phyloP scores from a whole-genome alignment of 1,140 invertebrate genomes.

The Mizuhopecten yessoensis region DNA sequence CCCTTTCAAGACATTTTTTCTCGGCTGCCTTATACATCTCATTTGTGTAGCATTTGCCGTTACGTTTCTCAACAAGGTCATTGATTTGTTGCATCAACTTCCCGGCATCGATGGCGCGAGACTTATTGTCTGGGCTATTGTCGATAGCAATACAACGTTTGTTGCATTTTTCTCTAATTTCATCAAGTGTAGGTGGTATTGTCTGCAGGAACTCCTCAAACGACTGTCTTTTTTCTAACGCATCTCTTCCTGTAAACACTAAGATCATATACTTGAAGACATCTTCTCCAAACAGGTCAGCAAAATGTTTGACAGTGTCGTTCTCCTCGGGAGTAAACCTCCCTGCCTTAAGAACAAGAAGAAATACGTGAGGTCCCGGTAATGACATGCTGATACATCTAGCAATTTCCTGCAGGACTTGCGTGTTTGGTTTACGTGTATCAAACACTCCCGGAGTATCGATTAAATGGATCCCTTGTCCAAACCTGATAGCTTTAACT shows the following conservation, averaged over 20 bases:
- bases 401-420: neutral
- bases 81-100: neutral
- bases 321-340: slow-evolving; percentile 49
- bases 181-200: neutral
- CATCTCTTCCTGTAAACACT: neutral
- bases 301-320: neutral
- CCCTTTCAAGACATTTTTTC: neutral
- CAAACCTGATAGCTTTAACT: neutral
- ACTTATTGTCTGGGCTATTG: neutral
- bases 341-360: neutral
- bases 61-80: neutral
- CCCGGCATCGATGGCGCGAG: neutral
- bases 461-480: neutral
- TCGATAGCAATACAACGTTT: slow-evolving; percentile 1
- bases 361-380: slow-evolving; percentile 49
- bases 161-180: neutral
- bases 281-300: slow-evolving; percentile 35
- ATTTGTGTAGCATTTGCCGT: slow-evolving; percentile 30
- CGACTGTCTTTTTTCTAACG: neutral
- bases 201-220: slow-evolving; percentile 31
- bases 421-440: neutral
- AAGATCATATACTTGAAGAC: neutral
- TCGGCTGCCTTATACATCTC: slow-evolving; percentile 36
- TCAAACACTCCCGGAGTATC: slow-evolving; percentile 61
- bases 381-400: slow-evolving; percentile 42